These are phyloP conservation scores for Brachyptera putata DNA, from an alignment of 2,888 invertebrate species.

Conservation along the genomic window DNA sequence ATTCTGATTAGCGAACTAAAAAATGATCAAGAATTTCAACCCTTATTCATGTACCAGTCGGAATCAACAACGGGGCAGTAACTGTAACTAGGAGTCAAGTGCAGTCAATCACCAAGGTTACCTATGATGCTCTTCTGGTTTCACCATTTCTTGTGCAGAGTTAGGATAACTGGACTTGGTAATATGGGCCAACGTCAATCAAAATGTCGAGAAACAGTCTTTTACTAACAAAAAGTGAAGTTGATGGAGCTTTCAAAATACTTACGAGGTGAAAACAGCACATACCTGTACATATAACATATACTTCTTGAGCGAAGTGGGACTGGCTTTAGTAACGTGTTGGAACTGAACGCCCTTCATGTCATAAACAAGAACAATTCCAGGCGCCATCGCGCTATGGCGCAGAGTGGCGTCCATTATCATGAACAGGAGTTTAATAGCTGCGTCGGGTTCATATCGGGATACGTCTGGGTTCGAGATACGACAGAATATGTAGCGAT, in stretches of 20 bases:
- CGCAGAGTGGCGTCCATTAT: conserved; percentile 33
- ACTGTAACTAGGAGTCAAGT: too few relatives aligned
- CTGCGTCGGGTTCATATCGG: conserved; percentile 33
- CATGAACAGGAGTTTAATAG: conserved; percentile 35
- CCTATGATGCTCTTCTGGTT: too few relatives aligned
- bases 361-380: conserved; percentile 35
- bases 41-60: too few relatives aligned
- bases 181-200: too few relatives aligned
- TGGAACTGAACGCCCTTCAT: conserved; percentile 31
- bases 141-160: too few relatives aligned
- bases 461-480: conserved; percentile 26
- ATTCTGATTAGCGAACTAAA: too few relatives aligned
- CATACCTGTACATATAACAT: conserved; percentile 35
- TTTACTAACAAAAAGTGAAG: neutral
- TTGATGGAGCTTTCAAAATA: neutral
- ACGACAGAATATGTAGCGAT: neutral
- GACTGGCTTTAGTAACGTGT: conserved; percentile 33
- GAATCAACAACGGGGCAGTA: too few relatives aligned
- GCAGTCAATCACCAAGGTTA: too few relatives aligned
- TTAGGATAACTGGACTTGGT: too few relatives aligned
- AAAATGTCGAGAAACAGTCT: too few relatives aligned
- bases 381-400: conserved; percentile 29
- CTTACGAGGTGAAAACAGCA: neutral
- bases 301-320: conserved; percentile 35
- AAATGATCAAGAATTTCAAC: too few relatives aligned